Evolutionary conservation across 2,797 vertebrate genomes (phyloP).

Genomic region (Pangasius krempfi): DNA sequence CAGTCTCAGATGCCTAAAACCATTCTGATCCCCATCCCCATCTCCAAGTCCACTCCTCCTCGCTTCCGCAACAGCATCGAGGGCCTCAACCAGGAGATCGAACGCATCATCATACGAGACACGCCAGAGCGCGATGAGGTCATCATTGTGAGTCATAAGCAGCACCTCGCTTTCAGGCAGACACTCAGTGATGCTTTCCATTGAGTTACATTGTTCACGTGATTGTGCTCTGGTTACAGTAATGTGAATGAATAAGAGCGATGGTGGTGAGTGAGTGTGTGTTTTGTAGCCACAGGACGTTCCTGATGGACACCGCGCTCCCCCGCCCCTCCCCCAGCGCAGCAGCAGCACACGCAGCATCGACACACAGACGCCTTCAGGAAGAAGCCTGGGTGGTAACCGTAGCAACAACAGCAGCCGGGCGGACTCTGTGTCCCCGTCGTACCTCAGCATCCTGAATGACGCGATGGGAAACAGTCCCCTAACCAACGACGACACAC

Average conservation of each 20-base stretch:
- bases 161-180: neutral
- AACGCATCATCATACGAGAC: constrained; percentile 96
- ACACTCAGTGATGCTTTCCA: neutral
- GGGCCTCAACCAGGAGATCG: constrained; percentile 97
- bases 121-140: constrained; percentile 92
- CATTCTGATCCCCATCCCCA: constrained; percentile 91
- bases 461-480: constrained; percentile 89
- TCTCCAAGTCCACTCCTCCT: constrained; percentile 87
- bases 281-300: constrained; percentile 89
- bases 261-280: neutral
- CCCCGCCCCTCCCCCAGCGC: constrained; percentile 82
- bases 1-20: constrained; percentile 94
- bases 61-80: constrained; percentile 97
- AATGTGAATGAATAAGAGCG: neutral
- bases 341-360: constrained; percentile 97
- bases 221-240: neutral
- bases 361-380: constrained; percentile 94
- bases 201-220: neutral
- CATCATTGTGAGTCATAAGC: constrained; percentile 84
- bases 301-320: constrained; percentile 90
- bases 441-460: constrained; percentile 90
- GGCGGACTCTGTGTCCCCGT: constrained; percentile 93
- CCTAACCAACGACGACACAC: constrained; percentile 80
- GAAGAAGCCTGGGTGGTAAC: constrained; percentile 83
- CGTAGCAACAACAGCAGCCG: constrained; percentile 96